phyloP scores from a whole-genome alignment of 2,797 vertebrate species.

The Sebastiscus tertius region DNA sequence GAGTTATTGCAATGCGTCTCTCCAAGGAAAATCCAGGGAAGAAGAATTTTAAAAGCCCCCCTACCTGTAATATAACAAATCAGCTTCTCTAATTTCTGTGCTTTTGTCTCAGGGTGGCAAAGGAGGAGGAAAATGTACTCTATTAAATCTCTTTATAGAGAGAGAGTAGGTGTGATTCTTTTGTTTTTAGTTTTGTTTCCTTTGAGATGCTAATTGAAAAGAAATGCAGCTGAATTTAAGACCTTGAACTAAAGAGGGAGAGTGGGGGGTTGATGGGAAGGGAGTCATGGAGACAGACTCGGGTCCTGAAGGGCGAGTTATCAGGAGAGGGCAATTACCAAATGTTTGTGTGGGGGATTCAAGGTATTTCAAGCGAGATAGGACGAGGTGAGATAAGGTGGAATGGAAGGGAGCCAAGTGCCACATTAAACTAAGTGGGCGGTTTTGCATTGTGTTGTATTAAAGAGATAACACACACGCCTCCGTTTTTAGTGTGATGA shows the following conservation, averaged over 20 bases:
- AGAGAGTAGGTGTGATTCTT: slow-evolving; percentile 54
- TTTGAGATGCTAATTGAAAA: slow-evolving; percentile 60
- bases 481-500: not conserved
- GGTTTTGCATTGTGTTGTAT: slow-evolving; percentile 36
- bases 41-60: slow-evolving; percentile 17
- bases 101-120: slow-evolving; percentile 33
- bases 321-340: slow-evolving; percentile 54
- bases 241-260: slow-evolving; percentile 6
- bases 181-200: slow-evolving; percentile 31
- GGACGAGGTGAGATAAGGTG: slow-evolving; percentile 49
- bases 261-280: not conserved
- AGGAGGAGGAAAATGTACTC: not conserved
- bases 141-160: slow-evolving; percentile 38
- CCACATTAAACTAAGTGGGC: slow-evolving; percentile 63
- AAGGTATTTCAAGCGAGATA: slow-evolving; percentile 45
- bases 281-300: slow-evolving; percentile 25
- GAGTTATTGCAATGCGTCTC: slow-evolving; percentile 38
- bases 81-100: not conserved
- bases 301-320: slow-evolving; percentile 35
- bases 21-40: slow-evolving; percentile 15
- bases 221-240: slow-evolving; percentile 21
- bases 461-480: slow-evolving; percentile 1
- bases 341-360: slow-evolving; percentile 59
- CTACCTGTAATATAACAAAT: slow-evolving; percentile 41
- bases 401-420: slow-evolving; percentile 53